phyloP scores from a whole-genome alignment of 2,113 vertebrate genomes.

The Recurvirostra avosetta region DNA sequence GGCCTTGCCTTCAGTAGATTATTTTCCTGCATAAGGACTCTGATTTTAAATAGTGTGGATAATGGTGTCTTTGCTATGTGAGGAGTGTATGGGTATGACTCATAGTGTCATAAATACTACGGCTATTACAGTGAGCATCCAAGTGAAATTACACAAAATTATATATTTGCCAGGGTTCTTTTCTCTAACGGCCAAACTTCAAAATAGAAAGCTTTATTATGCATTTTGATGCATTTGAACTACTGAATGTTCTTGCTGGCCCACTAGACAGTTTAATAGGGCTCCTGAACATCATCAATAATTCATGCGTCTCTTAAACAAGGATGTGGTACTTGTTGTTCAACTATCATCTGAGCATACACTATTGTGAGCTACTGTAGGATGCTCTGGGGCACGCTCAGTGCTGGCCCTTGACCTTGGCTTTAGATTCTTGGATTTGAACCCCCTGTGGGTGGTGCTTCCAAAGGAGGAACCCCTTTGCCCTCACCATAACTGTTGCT shows the following conservation, averaged over 20 bases:
- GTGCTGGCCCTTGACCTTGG: not conserved
- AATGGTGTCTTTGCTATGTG: slow-evolving; percentile 44
- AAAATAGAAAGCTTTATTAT: slow-evolving; percentile 59
- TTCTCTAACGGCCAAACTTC: slow-evolving; percentile 61
- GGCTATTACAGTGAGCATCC: slow-evolving; percentile 55
- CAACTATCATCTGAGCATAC: not conserved
- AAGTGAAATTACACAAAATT: slow-evolving; percentile 68
- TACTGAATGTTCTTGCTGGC: slow-evolving; percentile 48
- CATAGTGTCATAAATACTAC: slow-evolving; percentile 62
- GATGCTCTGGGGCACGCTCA: not conserved
- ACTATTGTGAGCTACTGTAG: not conserved
- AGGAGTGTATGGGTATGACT: slow-evolving; percentile 51
- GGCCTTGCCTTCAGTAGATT: not conserved
- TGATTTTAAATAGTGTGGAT: slow-evolving; percentile 30
- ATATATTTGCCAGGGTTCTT: slow-evolving; percentile 58
- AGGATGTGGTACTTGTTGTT: not conserved
- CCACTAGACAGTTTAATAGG: slow-evolving; percentile 52
- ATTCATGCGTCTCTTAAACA: not conserved
- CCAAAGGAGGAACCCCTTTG: not conserved
- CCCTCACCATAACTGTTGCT: not conserved
- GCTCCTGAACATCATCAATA: slow-evolving; percentile 51
- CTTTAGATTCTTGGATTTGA: not conserved
- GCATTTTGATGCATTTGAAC: slow-evolving; percentile 41
- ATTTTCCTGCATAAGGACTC: not conserved
- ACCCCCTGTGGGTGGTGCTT: not conserved